Percentiles rank a stretch among this genome's conserved stretches.
phyloP scores from a whole-genome alignment of 2,797 vertebrate species.

The Pipistrellus kuhlii region DNA sequence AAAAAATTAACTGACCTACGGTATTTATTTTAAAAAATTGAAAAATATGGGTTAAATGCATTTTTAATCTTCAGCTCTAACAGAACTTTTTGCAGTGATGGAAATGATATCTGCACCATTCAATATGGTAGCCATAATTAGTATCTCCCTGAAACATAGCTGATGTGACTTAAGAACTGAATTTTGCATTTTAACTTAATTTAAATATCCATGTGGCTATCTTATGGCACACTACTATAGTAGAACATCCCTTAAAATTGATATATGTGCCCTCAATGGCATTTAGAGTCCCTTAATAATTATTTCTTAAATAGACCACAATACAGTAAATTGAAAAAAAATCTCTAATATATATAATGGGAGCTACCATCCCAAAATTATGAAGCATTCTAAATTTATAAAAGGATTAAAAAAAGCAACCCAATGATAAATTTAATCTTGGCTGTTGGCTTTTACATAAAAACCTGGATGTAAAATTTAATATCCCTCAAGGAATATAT shows the following conservation, averaged over 20 bases:
- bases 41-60: not conserved
- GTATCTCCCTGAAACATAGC: slow-evolving; percentile 37
- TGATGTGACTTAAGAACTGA: not conserved
- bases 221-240: not conserved
- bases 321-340: slow-evolving; percentile 28
- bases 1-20: not conserved
- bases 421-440: slow-evolving; percentile 58
- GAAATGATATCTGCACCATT: not conserved
- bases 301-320: not conserved
- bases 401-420: slow-evolving; percentile 19
- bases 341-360: slow-evolving; percentile 16
- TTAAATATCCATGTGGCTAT: slow-evolving; percentile 43
- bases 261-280: not conserved
- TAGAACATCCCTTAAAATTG: slow-evolving; percentile 3
- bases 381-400: slow-evolving; percentile 47
- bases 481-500: slow-evolving; percentile 57
- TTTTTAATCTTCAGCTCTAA: not conserved
- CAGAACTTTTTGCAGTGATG: not conserved
- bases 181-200: slow-evolving; percentile 62
- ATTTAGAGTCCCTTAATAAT: slow-evolving; percentile 6
- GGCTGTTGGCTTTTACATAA: slow-evolving; percentile 51
- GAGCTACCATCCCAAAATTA: slow-evolving; percentile 29
- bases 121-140: slow-evolving; percentile 6
- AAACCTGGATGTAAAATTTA: slow-evolving; percentile 65
- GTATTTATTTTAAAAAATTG: slow-evolving; percentile 31